Base-by-base conservation (phyloP, 2,113 vertebrate species). In the Campylomormyrus tamandua region DNA sequence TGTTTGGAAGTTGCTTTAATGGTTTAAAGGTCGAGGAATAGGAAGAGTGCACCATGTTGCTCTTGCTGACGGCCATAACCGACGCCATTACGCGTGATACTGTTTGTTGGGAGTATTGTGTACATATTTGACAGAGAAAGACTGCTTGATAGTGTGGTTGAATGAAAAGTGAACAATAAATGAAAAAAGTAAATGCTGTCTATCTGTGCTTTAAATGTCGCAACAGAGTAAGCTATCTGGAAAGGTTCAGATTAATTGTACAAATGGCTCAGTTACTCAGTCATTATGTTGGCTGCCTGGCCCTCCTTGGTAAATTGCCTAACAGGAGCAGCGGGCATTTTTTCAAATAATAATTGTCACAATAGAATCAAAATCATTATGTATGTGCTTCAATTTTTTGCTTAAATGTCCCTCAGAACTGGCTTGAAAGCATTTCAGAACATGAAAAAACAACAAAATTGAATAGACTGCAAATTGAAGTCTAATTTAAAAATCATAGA, bases 81-180 rank as follows among this genome's bases (percentile, higher is more conserved):
- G 93, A 95, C 94, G 94, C 70, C 92, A 94, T 95, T 91, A 94
- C 91, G 95, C 94, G 93, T 95, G 93, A 95, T 92, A 92, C 95
- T 95, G 96, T 95, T 96, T 94, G 95, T 96, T 96, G 93, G 93
- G 93, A 94, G 95, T 89, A 89, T 94, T 96, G 93, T 97, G 94
- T 95, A 96, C 92, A 95, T 95, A 95, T 94, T 95, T 92, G 62
- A 94, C 96, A 94, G 96, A 94, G 96, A 97, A 96, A 95, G 96
- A 95, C 96, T 96, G 96, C 96, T 95, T 97, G 96, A 95, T 96
- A 94, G 96, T 96, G 93, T 97, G 96, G 95, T 94, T 96, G 96
- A 96, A 94, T 95, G 96, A 95, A 96, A 95, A 95, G 94, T 96
- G 95, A 97, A 96, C 96, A 98, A 98, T 99, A 98, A 98, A 97